Percentiles rank a stretch among this genome's conserved stretches.
Conservation (phyloP, 2,888 invertebrate species). For the Drosophila paranaensis region DNA sequence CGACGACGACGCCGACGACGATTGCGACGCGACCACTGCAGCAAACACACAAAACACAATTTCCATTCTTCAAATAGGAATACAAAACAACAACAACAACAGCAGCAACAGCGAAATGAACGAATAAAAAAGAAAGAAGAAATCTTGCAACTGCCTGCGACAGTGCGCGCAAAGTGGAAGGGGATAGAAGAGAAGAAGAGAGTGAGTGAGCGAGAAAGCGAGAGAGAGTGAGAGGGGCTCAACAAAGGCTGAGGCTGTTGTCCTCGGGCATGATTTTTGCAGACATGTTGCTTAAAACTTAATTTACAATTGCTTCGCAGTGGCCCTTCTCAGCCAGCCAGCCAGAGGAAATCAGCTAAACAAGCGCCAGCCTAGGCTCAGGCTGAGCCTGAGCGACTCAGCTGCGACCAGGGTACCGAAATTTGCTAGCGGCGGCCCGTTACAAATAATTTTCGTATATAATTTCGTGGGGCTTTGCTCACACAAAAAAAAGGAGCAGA, state of each 20-base stretch:
- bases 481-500: conserved; percentile 4
- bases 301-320: conserved; percentile 74
- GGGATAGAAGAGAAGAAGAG: background rate
- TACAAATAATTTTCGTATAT: conserved; percentile 70
- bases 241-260: conserved; percentile 46
- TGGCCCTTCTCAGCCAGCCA: conserved; percentile 36
- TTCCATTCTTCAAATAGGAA: conserved; percentile 78
- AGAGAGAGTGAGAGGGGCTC: background rate
- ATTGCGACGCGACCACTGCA: conserved; percentile 67
- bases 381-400: conserved; percentile 12
- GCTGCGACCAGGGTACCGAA: conserved; percentile 22
- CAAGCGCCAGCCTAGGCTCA: conserved; percentile 23
- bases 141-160: conserved; percentile 70
- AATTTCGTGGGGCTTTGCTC: conserved; percentile 47
- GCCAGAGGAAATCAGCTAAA: conserved; percentile 58
- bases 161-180: conserved; percentile 39
- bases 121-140: conserved; percentile 29
- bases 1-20: conserved; percentile 44
- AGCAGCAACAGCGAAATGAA: conserved; percentile 11
- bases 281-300: conserved; percentile 81
- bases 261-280: conserved; percentile 79
- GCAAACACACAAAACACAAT: conserved; percentile 79
- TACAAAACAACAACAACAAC: conserved; percentile 10
- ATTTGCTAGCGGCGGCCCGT: conserved; percentile 60
- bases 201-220: background rate